These are phyloP conservation scores for Cyphomyrus plagiostoma DNA, from an alignment of 2,113 vertebrate species.

Conservation along the genomic window DNA sequence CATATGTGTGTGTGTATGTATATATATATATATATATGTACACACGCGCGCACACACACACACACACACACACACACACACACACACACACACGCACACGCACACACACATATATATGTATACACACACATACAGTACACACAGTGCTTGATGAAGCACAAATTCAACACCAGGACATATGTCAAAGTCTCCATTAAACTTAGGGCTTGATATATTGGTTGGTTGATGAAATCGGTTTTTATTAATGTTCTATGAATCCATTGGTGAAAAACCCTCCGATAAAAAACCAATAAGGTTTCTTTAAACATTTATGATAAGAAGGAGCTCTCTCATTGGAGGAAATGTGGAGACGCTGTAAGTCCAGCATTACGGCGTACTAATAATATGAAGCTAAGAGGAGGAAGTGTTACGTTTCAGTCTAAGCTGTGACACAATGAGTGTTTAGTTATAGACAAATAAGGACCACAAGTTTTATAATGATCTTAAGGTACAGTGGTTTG, in stretches of 20 bases:
- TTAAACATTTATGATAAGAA: background rate
- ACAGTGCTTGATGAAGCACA: background rate
- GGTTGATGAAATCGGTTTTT: background rate
- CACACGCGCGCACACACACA: too few relatives aligned
- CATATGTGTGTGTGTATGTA: too few relatives aligned
- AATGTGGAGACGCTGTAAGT: background rate
- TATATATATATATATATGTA: too few relatives aligned
- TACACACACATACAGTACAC: background rate
- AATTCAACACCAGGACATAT: background rate
- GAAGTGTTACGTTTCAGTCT: background rate
- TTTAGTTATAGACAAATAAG: background rate
- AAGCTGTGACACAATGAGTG: background rate
- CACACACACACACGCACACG: accelerated
- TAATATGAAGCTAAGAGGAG: background rate
- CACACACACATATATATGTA: background rate
- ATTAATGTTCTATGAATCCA: background rate
- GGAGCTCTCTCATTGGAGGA: background rate
- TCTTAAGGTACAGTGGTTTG: background rate
- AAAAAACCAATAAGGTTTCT: background rate
- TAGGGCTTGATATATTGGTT: background rate
- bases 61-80: too few relatives aligned
- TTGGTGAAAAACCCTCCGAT: background rate
- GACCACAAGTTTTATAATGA: background rate
- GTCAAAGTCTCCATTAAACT: background rate
- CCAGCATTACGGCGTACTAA: background rate